phyloP scores from a whole-genome alignment of 1,140 invertebrate genomes.

The Papilio glaucus region DNA sequence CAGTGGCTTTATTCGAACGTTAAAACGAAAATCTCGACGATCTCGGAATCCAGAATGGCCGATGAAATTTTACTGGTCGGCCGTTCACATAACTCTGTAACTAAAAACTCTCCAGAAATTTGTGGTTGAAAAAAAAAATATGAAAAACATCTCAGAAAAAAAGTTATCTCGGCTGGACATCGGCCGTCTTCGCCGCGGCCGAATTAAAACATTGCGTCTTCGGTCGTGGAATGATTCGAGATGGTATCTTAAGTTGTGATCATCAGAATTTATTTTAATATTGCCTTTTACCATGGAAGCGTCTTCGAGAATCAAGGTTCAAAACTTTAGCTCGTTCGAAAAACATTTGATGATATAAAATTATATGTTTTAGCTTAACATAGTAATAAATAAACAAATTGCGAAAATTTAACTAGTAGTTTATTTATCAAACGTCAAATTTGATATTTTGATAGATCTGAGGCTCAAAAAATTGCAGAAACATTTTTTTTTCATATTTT shows the following conservation, averaged over 20 bases:
- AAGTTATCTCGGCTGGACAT: conserved; percentile 54
- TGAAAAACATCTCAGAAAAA: conserved; percentile 43
- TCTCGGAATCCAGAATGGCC: conserved; percentile 52
- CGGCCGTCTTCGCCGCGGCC: conserved; percentile 50
- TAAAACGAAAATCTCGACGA: conserved; percentile 49
- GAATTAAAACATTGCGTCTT: conserved; percentile 78
- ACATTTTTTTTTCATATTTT: neutral
- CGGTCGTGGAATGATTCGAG: conserved; percentile 47
- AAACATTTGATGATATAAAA: neutral
- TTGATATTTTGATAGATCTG: neutral
- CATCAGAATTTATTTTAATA: conserved; percentile 64
- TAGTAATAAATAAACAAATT: neutral
- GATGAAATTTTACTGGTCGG: conserved; percentile 59
- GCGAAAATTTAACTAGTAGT: neutral
- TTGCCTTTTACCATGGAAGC: conserved; percentile 12
- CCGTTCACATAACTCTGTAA: conserved; percentile 51
- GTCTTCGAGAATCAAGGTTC: neutral
- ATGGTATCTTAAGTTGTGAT: conserved; percentile 54
- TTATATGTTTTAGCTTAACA: neutral
- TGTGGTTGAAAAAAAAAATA: conserved; percentile 48
- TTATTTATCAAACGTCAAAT: neutral
- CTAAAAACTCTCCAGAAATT: conserved; percentile 44
- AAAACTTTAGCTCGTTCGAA: neutral
- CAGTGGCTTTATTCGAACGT: conserved; percentile 54
- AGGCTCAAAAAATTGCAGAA: conserved; percentile 4